Evolutionary conservation across 2,797 vertebrate species (phyloP).

Genomic region (Telmatherina bonti): DNA sequence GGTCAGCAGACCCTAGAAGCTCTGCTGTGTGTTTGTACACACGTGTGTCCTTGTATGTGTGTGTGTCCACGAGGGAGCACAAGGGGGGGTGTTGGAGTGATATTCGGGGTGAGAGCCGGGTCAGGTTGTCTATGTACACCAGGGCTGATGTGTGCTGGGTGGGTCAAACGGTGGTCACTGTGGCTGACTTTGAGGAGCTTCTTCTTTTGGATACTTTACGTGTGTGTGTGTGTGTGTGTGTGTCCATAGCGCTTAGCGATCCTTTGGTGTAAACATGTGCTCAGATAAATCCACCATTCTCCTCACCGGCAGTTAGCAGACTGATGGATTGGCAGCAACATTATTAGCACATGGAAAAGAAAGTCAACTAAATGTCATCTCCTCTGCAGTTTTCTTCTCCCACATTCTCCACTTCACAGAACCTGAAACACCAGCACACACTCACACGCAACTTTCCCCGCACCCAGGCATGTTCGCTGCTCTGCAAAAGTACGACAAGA

Average conservation of each 20-base stretch:
- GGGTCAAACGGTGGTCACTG: constrained; percentile 68
- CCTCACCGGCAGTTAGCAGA: constrained; percentile 22
- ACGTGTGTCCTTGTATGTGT: constrained; percentile 18
- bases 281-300: constrained; percentile 30
- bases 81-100: constrained; percentile 37
- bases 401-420: constrained; percentile 21
- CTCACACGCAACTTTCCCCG: constrained; percentile 22
- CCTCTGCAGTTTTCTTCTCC: constrained; percentile 15
- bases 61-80: constrained; percentile 17
- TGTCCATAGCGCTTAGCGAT: constrained; percentile 13
- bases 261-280: constrained; percentile 16
- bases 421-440: constrained; percentile 10
- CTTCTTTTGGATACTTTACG: constrained; percentile 14
- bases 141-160: constrained; percentile 23
- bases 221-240: constrained; percentile 10
- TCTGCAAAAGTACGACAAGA: constrained; percentile 70
- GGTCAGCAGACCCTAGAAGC: constrained; percentile 74
- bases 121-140: constrained; percentile 67
- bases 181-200: constrained; percentile 42
- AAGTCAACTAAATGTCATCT: constrained; percentile 41
- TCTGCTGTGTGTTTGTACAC: constrained; percentile 36
- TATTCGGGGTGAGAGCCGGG: constrained; percentile 72
- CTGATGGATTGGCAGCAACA: constrained; percentile 48
- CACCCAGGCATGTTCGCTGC: constrained; percentile 60
- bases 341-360: constrained; percentile 34